Conservation (phyloP, 2,888 invertebrate species). For the Dryadula phaetusa region DNA sequence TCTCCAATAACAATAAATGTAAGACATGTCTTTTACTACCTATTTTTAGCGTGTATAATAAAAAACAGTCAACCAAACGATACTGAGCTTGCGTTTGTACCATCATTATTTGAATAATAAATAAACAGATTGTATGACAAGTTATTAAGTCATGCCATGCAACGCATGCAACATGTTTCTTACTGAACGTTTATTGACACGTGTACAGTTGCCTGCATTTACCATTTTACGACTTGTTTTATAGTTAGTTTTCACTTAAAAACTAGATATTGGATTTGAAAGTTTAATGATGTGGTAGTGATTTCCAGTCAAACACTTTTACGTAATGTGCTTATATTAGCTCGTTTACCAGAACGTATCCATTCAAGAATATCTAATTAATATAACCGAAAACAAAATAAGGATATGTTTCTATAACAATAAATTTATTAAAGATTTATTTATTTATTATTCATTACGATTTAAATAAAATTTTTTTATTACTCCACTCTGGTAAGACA, state of each 20-base stretch:
- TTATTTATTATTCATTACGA: too few relatives aligned
- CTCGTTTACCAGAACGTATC: background rate
- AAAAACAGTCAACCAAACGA: background rate
- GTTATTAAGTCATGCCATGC: slow-evolving; percentile 31
- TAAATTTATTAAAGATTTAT: too few relatives aligned
- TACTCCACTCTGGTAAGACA: too few relatives aligned
- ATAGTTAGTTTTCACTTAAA: slow-evolving; percentile 18
- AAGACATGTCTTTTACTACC: background rate
- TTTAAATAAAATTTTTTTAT: too few relatives aligned
- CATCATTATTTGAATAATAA: slow-evolving; percentile 29
- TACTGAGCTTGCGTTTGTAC: slow-evolving; percentile 20
- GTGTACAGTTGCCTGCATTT: slow-evolving; percentile 16
- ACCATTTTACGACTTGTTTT: background rate
- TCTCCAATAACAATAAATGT: slow-evolving; percentile 20
- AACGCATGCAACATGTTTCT: slow-evolving; percentile 16
- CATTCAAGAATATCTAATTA: too few relatives aligned
- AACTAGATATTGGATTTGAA: slow-evolving; percentile 18
- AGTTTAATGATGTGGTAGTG: slow-evolving; percentile 15
- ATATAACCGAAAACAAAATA: too few relatives aligned
- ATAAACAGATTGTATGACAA: slow-evolving; percentile 14
- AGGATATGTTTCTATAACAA: too few relatives aligned
- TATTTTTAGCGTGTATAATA: background rate
- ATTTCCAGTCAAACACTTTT: slow-evolving; percentile 6
- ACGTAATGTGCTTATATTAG: background rate
- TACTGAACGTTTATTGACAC: slow-evolving; percentile 18